Evolutionary conservation across 2,888 invertebrate species (phyloP).

Genomic region (Dicyrtoma fusca): DNA sequence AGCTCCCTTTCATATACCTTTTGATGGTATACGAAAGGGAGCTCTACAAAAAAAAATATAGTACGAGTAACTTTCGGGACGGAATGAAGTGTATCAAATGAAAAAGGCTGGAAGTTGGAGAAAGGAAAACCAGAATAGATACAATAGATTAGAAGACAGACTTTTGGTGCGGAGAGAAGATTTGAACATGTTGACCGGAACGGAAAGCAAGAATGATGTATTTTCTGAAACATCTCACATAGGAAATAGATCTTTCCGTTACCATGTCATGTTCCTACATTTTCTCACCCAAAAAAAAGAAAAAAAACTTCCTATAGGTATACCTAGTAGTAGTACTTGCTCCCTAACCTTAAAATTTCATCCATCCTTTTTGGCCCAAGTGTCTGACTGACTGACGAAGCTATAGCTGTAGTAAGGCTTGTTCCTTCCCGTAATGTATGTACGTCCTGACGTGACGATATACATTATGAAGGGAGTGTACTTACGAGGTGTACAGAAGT

Average conservation of each 20-base stretch:
- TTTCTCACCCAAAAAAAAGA: neutral
- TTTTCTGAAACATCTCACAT: slow-evolving; percentile 11
- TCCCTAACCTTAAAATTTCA: too few relatives aligned
- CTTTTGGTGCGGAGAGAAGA: slow-evolving; percentile 50
- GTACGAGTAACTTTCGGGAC: slow-evolving; percentile 13
- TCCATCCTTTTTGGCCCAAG: too few relatives aligned
- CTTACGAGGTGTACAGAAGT: slow-evolving; percentile 19
- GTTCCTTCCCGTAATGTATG: neutral
- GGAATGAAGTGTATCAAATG: neutral
- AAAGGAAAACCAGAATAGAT: too few relatives aligned
- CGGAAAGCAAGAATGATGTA: slow-evolving; percentile 3
- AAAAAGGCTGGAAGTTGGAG: too few relatives aligned
- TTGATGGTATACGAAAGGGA: too few relatives aligned
- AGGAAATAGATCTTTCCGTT: slow-evolving; percentile 7
- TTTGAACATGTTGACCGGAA: slow-evolving; percentile 38
- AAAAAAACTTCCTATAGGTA: neutral
- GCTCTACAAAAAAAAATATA: too few relatives aligned
- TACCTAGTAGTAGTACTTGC: too few relatives aligned
- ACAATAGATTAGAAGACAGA: slow-evolving; percentile 19
- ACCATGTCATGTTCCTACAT: neutral
- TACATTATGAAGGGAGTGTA: slow-evolving; percentile 26
- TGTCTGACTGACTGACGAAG: too few relatives aligned
- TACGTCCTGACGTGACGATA: slow-evolving; percentile 30
- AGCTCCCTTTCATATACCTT: too few relatives aligned
- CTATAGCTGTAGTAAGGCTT: too few relatives aligned